These are phyloP conservation scores for Gambusia holbrooki DNA, from an alignment of 2,113 vertebrate genomes.

Conservation along the genomic window DNA sequence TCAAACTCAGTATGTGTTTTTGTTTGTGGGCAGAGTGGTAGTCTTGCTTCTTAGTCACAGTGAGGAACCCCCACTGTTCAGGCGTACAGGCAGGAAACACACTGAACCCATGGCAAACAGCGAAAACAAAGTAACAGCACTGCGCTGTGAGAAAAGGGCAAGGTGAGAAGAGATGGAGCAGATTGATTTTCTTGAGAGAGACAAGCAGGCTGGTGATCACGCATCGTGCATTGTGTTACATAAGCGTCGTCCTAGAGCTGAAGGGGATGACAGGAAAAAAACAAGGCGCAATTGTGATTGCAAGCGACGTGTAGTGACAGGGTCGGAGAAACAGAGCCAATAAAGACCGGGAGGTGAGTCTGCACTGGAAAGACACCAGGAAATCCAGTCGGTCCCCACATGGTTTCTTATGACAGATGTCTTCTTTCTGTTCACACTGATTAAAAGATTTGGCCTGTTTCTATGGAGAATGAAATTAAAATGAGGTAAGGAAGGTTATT, in stretches of 20 bases:
- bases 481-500: too few relatives aligned
- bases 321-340: constrained; percentile 35
- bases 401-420: constrained; percentile 4
- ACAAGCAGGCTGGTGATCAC: constrained; percentile 44
- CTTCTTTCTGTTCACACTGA: background rate
- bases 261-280: constrained; percentile 60
- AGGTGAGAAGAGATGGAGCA: constrained; percentile 41
- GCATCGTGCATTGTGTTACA: constrained; percentile 54
- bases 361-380: constrained; percentile 31
- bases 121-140: constrained; percentile 8
- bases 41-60: background rate
- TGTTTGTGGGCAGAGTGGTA: constrained; percentile 13
- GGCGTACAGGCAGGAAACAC: constrained; percentile 6
- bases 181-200: constrained; percentile 64
- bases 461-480: too few relatives aligned
- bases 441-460: too few relatives aligned
- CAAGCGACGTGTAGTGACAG: constrained; percentile 61
- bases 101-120: background rate
- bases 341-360: constrained; percentile 25
- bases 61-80: constrained; percentile 24
- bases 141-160: constrained; percentile 24
- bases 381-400: constrained; percentile 18
- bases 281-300: constrained; percentile 45
- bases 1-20: constrained; percentile 32
- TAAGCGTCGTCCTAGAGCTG: constrained; percentile 53